Evolutionary conservation across 2,888 invertebrate species (phyloP), one percentile per base, ranked within the genome.

Genomic region (Clusia tigrina): DNA sequence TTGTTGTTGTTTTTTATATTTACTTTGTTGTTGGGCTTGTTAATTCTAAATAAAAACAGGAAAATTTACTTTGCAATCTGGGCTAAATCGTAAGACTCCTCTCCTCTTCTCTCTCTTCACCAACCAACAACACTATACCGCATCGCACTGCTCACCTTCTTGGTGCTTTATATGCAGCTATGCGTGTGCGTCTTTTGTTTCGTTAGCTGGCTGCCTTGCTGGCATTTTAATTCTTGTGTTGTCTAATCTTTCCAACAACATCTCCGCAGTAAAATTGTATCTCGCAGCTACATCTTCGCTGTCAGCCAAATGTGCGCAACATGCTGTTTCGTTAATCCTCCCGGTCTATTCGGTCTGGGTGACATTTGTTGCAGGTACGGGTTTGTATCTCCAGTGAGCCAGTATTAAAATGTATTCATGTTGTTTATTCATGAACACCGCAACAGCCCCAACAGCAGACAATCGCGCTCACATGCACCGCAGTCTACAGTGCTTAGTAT

Each of bases 41-140:
- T 75, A 75, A 74, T 73, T 77, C 75, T 73, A 74, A 75, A 77
- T 74, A 77, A 76, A 76, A 76, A 76, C 76, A 76, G 76, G 78
- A 76, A 76, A 77, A 76, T 76, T 74, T 77, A 76, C 78, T 77
- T 76, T 74, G 73, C 74, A 76, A 77, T 76, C 77, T 78, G 78
- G 76, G 77, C 77, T 77, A 77, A 77, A 78, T 75, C 77, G 76
- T 76, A 74, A 69, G 76, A 74, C 77, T 71, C 72, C 37, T 32
- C 24, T 26, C 25, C 42, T 20, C 42, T 25, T 17, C 22, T 48
- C 48, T 20, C 22, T 6, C 9, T 42, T 12, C 42, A 15, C n/a
- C 15, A 20, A 23, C 46, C 24, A 20, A n/a, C n/a, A n/a, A 24
- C 56, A 22, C 20, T 37, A 20, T 37, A 17, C n/a, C 42, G 10